Percentiles rank a stretch among this genome's conserved stretches.
These are phyloP conservation scores for Coptotermes formosanus DNA, from an alignment of 1,140 invertebrate genomes.

Conservation along the genomic window DNA sequence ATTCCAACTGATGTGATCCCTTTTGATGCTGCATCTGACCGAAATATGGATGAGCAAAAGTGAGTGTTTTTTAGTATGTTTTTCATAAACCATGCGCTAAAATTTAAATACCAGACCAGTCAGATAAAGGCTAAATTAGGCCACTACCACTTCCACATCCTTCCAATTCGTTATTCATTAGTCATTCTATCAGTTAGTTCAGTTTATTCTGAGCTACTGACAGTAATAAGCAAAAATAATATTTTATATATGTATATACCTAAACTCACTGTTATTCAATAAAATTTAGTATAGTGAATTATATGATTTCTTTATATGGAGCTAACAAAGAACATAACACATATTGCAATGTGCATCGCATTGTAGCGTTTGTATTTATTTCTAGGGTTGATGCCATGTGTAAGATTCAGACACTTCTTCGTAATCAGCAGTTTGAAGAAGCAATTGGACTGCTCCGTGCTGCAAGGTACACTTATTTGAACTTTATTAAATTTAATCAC, in stretches of 20 bases:
- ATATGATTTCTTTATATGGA: neutral
- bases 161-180: constrained; percentile 20
- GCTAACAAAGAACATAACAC: no score
- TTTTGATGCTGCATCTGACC: constrained; percentile 84
- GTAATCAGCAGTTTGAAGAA: constrained; percentile 65
- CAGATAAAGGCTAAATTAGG: constrained; percentile 19
- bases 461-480: constrained; percentile 65
- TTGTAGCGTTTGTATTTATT: constrained; percentile 39
- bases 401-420: constrained; percentile 75
- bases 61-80: constrained; percentile 47
- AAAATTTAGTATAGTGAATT: neutral
- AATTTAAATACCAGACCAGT: no score
- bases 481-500: neutral
- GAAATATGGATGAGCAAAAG: constrained; percentile 86
- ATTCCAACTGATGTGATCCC: constrained; percentile 68
- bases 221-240: neutral
- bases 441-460: constrained; percentile 80
- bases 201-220: neutral
- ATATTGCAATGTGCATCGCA: no score
- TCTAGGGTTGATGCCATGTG: constrained; percentile 81
- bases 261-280: no score
- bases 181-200: no score
- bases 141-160: constrained; percentile 23
- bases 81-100: no score
- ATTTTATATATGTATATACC: no score